Conservation (phyloP, 2,797 vertebrate genomes). For the Cebuella pygmaea region DNA sequence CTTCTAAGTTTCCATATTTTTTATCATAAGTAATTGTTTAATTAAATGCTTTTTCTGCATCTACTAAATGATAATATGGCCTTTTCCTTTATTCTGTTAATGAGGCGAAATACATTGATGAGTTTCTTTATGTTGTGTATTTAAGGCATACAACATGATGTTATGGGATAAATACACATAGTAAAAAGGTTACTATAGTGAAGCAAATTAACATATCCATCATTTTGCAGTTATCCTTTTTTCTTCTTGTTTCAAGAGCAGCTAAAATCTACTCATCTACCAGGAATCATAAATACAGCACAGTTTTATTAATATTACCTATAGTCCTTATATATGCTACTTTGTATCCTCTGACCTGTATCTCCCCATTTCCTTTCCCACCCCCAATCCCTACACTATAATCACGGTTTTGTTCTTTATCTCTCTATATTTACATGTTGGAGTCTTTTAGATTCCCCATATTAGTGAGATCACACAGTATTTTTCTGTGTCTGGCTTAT, state of each 20-base stretch:
- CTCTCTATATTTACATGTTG: neutral
- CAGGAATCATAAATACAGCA: neutral
- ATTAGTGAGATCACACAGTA: neutral
- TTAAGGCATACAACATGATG: neutral
- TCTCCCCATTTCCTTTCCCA: neutral
- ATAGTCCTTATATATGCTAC: neutral
- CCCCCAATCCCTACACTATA: neutral
- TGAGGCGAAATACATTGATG: neutral
- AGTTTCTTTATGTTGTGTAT: neutral
- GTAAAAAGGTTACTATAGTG: neutral
- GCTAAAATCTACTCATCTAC: neutral
- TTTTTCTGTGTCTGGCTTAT: neutral
- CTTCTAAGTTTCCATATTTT: conserved; percentile 21
- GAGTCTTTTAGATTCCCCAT: neutral
- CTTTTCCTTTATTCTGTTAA: conserved; percentile 19
- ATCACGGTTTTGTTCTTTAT: neutral
- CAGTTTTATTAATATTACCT: neutral
- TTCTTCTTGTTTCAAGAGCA: neutral
- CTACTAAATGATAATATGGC: neutral
- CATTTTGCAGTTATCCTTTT: neutral
- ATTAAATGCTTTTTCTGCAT: conserved; percentile 17
- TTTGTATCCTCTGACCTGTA: neutral
- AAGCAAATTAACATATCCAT: neutral
- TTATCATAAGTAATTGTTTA: neutral
- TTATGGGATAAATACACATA: neutral